Base-by-base conservation (phyloP, 2,113 vertebrate species). In the Carassius auratus region DNA sequence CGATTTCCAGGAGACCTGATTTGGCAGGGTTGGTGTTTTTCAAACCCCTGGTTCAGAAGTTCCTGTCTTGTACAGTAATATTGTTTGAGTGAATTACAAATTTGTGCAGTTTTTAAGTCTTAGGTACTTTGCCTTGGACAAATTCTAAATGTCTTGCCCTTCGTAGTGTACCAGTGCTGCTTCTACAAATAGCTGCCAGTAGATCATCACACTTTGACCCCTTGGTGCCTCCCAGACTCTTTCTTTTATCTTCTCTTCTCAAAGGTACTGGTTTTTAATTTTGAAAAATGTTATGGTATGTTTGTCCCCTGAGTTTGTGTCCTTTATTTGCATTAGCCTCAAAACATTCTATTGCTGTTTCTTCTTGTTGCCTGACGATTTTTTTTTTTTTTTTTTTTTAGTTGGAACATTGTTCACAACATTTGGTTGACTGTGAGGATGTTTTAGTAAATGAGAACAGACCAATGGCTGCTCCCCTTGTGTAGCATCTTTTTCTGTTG, bases 171-270 rank as follows among this genome's bases (percentile, higher is more conserved):
- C 89, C 91, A 26, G 96, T 90, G 90, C 93, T 96, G 93, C 96
- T 97, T 33, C 93, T 94, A 7, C 96, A 93, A 75, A 98, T 97
- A 0, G 96, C 96, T 71, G 96, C 95, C 97, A 97, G 96, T n/a
- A 98, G 96, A 80, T 95, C 95, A 50, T 96, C 94, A 3, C 95
- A 95, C 17, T 92, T 92, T 1, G 96, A 96, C 52, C 92, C 94
- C 85, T 95, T 94, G 69, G 36, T 5, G 19, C 69, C 36, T 73
- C 36, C 73, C n/a, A 48, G 73, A 0, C 95, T 1, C 94, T 95
- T 38, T 8, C 88, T 80, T 9, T 95, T 95, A 48, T 96, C 96
- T 76, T 73, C 83, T 91, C 92, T 96, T 91, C 94, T 96, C 68
- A 95, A 95, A 0, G 92, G 90, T n/a, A 96, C 91, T 0, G 95